A percentile compares a stretch with the other conserved stretches of the same genome.
Evolutionary conservation across 2,113 vertebrate species (phyloP).

Genomic region (Glaucomys volans): DNA sequence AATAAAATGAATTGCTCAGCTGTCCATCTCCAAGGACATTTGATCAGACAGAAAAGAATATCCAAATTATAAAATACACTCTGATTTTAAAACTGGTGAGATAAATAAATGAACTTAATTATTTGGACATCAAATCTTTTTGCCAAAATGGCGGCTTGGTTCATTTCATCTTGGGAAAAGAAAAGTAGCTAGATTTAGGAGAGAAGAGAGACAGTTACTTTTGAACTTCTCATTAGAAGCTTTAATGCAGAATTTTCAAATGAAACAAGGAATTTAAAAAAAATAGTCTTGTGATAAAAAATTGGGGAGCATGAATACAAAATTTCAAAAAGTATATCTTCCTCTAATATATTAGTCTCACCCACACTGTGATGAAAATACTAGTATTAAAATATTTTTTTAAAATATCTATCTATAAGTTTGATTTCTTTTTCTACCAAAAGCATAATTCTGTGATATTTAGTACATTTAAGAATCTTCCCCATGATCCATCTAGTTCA

Average conservation of each 20-base stretch:
- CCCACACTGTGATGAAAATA: not conserved
- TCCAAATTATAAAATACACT: not conserved
- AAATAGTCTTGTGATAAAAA: not conserved
- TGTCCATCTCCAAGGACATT: not conserved
- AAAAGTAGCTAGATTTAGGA: not conserved
- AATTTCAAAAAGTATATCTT: not conserved
- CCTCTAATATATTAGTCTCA: not conserved
- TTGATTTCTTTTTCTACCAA: not conserved
- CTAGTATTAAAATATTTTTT: not conserved
- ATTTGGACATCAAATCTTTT: not conserved
- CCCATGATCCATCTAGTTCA: not conserved
- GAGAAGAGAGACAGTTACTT: not conserved
- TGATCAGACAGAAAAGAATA: not conserved
- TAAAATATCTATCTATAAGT: not conserved
- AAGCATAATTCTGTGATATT: not conserved
- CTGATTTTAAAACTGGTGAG: not conserved
- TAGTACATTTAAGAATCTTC: not conserved
- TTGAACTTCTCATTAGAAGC: not conserved
- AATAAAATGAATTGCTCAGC: not conserved
- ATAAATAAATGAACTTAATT: not conserved
- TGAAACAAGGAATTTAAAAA: not conserved
- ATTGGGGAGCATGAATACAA: not conserved
- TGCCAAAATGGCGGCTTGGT: fast-evolving
- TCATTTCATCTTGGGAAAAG: not conserved
- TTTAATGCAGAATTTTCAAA: not conserved